phyloP scores from a whole-genome alignment of 2,888 invertebrate species.

The Epinotia ramella region DNA sequence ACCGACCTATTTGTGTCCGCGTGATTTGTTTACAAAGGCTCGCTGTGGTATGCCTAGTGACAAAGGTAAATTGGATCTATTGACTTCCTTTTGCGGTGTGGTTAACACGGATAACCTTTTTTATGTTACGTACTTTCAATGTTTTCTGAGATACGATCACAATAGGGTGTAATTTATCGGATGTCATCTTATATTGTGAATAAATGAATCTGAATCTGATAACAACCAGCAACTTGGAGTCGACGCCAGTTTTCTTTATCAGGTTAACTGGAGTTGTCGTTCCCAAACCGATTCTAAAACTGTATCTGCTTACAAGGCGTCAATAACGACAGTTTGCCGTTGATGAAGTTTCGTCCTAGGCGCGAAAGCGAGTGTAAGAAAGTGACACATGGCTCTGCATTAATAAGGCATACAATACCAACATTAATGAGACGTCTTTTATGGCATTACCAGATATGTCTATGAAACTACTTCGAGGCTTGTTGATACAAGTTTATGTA shows the following conservation, averaged over 20 bases:
- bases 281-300: neutral
- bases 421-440: conserved; percentile 15
- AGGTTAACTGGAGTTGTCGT: neutral
- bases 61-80: neutral
- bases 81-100: conserved; percentile 7
- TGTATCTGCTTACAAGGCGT: neutral
- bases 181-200: no score
- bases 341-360: no score
- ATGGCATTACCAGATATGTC: neutral
- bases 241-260: neutral
- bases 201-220: no score
- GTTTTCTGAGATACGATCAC: neutral
- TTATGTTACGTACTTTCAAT: neutral
- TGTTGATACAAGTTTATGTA: neutral
- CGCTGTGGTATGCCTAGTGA: conserved; percentile 17
- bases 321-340: neutral
- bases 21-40: conserved; percentile 44
- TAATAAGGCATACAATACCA: conserved; percentile 2
- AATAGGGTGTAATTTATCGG: no score
- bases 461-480: neutral
- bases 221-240: neutral
- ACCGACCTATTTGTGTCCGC: conserved; percentile 42
- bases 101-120: neutral
- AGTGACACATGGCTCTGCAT: neutral
- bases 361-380: neutral